These are phyloP conservation scores for Dolomedes plantarius DNA, from an alignment of 2,888 invertebrate genomes.

Conservation along the genomic window DNA sequence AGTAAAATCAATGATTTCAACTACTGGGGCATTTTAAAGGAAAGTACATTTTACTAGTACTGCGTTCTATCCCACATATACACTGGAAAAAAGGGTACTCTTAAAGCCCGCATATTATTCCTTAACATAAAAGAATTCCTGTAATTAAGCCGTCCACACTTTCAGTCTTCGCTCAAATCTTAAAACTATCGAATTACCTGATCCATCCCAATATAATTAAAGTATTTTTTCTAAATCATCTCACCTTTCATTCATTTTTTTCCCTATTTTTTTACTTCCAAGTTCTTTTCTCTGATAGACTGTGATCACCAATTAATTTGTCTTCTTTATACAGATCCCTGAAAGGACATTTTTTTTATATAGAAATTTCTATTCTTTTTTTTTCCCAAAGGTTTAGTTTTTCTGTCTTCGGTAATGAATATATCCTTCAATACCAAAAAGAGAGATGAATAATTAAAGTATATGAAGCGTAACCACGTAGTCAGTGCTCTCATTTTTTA, in stretches of 20 bases:
- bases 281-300: background rate
- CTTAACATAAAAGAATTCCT: background rate
- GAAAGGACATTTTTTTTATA: constrained; percentile 3
- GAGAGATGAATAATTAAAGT: background rate
- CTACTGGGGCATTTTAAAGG: no score
- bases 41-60: no score
- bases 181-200: background rate
- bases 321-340: background rate
- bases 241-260: constrained; percentile 4
- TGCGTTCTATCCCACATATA: no score
- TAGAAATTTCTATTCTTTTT: background rate
- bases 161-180: background rate
- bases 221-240: background rate
- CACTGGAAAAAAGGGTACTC: no score
- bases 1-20: no score
- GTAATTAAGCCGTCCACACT: background rate
- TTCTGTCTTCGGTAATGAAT: background rate
- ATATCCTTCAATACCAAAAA: background rate
- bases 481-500: background rate
- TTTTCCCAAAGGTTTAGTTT: no score
- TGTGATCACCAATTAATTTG: constrained; percentile 14
- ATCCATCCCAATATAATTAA: background rate
- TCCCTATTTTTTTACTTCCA: background rate
- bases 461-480: background rate
- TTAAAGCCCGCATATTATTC: background rate